A percentile compares a stretch with the other conserved stretches of the same genome.
Evolutionary conservation across 2,888 invertebrate species (phyloP).

Genomic region (Epicampocera succincta): DNA sequence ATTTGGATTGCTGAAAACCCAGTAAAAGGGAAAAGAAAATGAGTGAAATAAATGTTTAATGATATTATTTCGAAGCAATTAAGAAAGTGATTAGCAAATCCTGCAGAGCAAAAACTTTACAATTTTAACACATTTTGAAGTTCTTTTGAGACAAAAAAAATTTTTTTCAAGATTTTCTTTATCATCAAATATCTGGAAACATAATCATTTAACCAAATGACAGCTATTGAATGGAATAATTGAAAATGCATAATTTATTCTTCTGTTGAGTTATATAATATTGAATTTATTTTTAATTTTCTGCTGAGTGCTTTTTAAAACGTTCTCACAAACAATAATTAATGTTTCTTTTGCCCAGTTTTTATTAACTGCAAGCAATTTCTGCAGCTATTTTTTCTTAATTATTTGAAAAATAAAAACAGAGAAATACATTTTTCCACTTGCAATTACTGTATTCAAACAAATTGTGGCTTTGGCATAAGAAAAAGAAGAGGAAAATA

Average conservation of each 20-base stretch:
- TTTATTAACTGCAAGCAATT: background rate
- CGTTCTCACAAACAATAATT: background rate
- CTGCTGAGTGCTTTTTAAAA: background rate
- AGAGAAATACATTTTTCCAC: constrained; percentile 4
- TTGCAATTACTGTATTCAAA: constrained; percentile 34
- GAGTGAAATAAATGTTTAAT: background rate
- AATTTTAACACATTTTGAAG: no score
- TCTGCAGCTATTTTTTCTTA: background rate
- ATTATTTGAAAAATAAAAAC: background rate
- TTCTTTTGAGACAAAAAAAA: no score
- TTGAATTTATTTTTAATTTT: background rate
- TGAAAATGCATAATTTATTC: background rate
- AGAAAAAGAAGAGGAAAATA: constrained; percentile 1
- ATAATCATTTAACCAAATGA: no score
- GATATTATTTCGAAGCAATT: no score
- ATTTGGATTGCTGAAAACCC: constrained; percentile 89
- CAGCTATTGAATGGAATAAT: no score
- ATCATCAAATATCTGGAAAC: no score
- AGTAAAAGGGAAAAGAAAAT: constrained; percentile 15
- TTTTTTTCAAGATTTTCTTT: no score
- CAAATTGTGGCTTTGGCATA: background rate
- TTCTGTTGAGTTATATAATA: background rate
- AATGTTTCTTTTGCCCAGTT: background rate
- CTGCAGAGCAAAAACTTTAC: no score
- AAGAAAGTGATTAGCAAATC: no score